Evolutionary conservation across 2,888 invertebrate species (phyloP).

Genomic region (Automeris io): DNA sequence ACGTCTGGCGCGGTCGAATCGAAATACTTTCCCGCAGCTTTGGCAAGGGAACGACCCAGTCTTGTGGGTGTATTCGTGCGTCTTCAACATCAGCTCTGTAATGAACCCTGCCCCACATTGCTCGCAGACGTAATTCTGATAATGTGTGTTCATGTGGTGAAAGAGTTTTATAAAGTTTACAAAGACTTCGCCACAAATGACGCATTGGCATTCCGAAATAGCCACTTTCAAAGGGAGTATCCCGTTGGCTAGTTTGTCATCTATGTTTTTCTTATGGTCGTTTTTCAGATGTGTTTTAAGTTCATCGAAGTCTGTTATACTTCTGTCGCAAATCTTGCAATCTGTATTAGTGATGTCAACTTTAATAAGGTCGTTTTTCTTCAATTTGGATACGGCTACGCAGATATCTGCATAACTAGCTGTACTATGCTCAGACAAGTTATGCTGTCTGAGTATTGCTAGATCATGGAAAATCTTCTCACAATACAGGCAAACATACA

Average conservation of each 20-base stretch:
- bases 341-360: conserved; percentile 49
- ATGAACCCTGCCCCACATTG: conserved; percentile 62
- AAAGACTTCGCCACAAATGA: conserved; percentile 42
- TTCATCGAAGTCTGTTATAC: conserved; percentile 27
- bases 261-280: conserved; percentile 40
- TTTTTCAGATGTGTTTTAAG: conserved; percentile 45
- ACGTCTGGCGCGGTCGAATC: conserved; percentile 60
- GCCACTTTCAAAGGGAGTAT: conserved; percentile 54
- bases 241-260: conserved; percentile 39
- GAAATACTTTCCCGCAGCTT: conserved; percentile 66
- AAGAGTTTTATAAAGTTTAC: conserved; percentile 56
- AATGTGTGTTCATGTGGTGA: conserved; percentile 67
- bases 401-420: conserved; percentile 30
- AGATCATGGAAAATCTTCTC: conserved; percentile 48
- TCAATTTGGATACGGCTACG: conserved; percentile 38
- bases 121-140: conserved; percentile 64
- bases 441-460: conserved; percentile 38
- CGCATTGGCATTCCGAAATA: conserved; percentile 42
- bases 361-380: conserved; percentile 56
- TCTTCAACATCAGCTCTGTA: conserved; percentile 52
- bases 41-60: conserved; percentile 59
- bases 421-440: conserved; percentile 27
- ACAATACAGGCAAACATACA: conserved; percentile 58
- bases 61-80: conserved; percentile 54
- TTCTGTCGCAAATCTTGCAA: conserved; percentile 48